These are phyloP conservation scores for Miltochrista miniata DNA, from an alignment of 2,888 invertebrate genomes.

Conservation along the genomic window DNA sequence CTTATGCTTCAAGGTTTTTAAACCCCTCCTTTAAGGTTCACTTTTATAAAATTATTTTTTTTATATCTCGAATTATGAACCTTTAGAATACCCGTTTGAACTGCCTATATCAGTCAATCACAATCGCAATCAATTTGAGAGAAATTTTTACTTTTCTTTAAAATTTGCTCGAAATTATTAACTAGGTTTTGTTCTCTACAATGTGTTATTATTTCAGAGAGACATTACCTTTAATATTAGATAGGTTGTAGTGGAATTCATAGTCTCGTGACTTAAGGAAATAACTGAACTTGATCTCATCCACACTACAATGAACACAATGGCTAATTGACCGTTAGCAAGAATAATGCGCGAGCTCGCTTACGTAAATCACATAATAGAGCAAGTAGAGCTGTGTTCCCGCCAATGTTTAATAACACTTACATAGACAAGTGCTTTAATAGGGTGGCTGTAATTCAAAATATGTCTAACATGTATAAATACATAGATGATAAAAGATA, in stretches of 20 bases:
- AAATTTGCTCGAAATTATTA: too few species aligned
- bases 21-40: too few species aligned
- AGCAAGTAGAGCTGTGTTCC: conserved; percentile 5
- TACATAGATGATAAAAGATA: too few species aligned
- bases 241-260: neutral
- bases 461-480: neutral
- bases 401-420: conserved; percentile 10
- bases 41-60: too few species aligned
- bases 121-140: too few species aligned
- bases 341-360: conserved; percentile 16
- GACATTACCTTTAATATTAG: neutral
- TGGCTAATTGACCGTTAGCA: conserved; percentile 44
- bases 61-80: too few species aligned
- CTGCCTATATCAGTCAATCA: too few species aligned
- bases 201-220: too few species aligned
- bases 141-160: too few species aligned
- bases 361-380: conserved; percentile 1
- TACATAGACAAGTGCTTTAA: neutral
- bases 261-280: neutral
- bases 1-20: too few species aligned
- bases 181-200: too few species aligned
- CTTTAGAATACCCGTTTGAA: too few species aligned
- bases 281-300: neutral
- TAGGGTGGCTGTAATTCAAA: neutral
- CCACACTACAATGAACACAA: conserved; percentile 18